Evolutionary conservation across 1,140 invertebrate genomes (phyloP), one percentile per base, ranked within the genome.

Genomic region (Aleiodes sp.): DNA sequence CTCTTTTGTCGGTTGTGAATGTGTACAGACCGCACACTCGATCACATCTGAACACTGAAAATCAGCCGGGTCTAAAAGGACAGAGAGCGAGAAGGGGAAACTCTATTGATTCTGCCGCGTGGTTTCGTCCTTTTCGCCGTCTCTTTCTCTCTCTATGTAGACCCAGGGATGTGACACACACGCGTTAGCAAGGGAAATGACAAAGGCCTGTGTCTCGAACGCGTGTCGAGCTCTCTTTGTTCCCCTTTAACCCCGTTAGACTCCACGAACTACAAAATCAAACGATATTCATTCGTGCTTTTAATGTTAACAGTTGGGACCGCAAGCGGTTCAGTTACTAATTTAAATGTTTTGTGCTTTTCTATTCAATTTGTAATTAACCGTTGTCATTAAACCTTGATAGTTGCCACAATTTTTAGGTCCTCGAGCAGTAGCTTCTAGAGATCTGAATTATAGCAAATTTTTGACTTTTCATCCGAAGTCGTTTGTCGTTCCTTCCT

Each of bases 191-290:
- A 46, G 16, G 41, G 24, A 46, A 19, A 31, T 39, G 52, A 66
- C 65, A 66, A 66, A 66, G 52, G 65, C 57, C 52, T 21, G 26
- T 46, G 16, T 46, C 12, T 37, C 35, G 31, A 21, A 66, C 46
- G 52, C 35, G 31, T 39, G 21, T 66, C 26, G 16, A 9, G 1
- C n/a, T n/a, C n/a, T 21, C 65, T 66, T 66, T 66, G 65, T 66
- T 62, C 60, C 60, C 39, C 60, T 62, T 62, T 39, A 62, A 62
- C 33, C 60, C 60, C 59, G 59, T 35, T 21, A 16, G 59, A n/a
- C n/a, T n/a, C n/a, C n/a, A n/a, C n/a, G n/a, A n/a, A n/a, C n/a
- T n/a, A n/a, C n/a, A n/a, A n/a, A n/a, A n/a, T n/a, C n/a, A n/a
- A n/a, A n/a, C n/a, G n/a, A n/a, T n/a, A n/a, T n/a, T n/a, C n/a